Conservation (phyloP, 2,888 invertebrate species). For the Agonum fuliginosum region DNA sequence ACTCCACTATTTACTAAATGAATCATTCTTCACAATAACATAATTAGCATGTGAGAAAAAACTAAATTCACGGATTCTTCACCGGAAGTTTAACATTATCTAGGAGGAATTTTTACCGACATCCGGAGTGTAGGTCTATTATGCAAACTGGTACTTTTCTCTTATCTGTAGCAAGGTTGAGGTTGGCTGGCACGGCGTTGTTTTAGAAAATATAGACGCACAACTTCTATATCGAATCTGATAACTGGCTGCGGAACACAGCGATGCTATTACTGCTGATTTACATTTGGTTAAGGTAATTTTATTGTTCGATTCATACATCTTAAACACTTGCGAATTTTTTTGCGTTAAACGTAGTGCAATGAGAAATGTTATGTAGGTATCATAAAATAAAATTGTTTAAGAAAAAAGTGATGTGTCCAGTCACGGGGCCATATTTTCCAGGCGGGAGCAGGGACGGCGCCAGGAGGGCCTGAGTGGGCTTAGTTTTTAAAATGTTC, state of each 20-base stretch:
- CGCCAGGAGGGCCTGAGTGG: no score
- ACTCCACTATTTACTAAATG: slow-evolving; percentile 2
- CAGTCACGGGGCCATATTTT: no score
- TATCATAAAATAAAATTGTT: no score
- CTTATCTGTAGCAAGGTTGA: background rate
- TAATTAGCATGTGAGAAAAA: slow-evolving; percentile 3
- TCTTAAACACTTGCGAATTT: background rate
- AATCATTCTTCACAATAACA: slow-evolving; percentile 7
- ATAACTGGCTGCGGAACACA: background rate
- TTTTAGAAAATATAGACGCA: background rate
- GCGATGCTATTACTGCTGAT: background rate
- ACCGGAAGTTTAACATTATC: background rate
- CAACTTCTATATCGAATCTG: background rate
- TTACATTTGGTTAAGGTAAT: background rate
- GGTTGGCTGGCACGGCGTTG: background rate
- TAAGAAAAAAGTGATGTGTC: no score
- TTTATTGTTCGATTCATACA: slow-evolving; percentile 16
- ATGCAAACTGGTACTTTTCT: background rate
- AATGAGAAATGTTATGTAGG: no score
- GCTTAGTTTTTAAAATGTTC: no score
- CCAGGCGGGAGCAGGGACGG: no score
- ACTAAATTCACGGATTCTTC: slow-evolving; percentile 9
- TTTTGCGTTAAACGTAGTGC: no score
- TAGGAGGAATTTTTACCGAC: background rate
- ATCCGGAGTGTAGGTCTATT: background rate